Base-by-base conservation (phyloP, 2,888 invertebrate genomes). In the Drosophila vallismaia region DNA sequence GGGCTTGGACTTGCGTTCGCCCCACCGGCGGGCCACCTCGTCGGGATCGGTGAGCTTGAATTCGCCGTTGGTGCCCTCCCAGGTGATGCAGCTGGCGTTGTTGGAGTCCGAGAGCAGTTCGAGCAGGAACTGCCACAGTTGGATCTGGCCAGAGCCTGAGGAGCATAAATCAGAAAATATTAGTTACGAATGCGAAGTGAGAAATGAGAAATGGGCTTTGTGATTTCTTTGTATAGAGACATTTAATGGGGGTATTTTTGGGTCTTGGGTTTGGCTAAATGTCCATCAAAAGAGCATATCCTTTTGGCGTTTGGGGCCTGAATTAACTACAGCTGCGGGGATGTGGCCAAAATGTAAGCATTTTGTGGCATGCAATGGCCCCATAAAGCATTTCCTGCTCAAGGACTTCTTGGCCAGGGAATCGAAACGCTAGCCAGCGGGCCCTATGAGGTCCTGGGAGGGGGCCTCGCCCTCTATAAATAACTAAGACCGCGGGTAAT, bases 11-110 rank as follows among this genome's bases (percentile, higher is more conserved):
- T 99, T 99, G 76, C 99, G 94, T 92, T 99, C 99, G 62, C 99
- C 99, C 99, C 99, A 99, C 88, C 99, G 94, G 77, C 98, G 94
- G 12, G 99, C 99, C 71, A 98, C 98, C 91, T 99, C 99, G 91
- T 99, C 99, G 0, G 99, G 99, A 92, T 99, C 99, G 24, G 98
- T 98, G 88, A 99, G 94, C 93, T 99, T 99, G 94, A 99, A 99
- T 93, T 99, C 99, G 26, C 99, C 99, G 91, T 98, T 98, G 80
- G 98, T 98, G 33, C 98, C 98, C 92, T 99, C 99, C 99, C 99
- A 99, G 77, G 98, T 98, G 92, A 99, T 99, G 93, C 98, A 98
- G 89, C 96, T 96, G 2, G 98, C 96, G 92, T 99, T 99, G 89
- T 96, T 96, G 45, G 97, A 97, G 92, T 99, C 99, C 76, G 98